A percentile compares a stretch with the other conserved stretches of the same genome.
Conservation (phyloP, 1,140 invertebrate species). For the Diachasmimorpha longicaudata region DNA sequence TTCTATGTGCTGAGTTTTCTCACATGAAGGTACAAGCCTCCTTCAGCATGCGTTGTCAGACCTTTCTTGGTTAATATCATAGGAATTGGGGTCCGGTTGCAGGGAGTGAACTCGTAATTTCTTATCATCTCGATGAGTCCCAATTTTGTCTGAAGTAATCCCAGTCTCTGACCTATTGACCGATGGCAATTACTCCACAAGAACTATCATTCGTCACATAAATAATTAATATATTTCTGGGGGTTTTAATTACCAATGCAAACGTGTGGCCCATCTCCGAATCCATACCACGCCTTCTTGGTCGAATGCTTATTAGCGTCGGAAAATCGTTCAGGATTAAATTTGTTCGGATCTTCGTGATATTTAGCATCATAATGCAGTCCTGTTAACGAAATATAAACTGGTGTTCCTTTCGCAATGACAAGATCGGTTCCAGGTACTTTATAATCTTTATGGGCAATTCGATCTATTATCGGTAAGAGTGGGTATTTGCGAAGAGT, state of each 20-base stretch:
- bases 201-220: too few species aligned
- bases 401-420: constrained; percentile 50
- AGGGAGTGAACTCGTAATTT: constrained; percentile 51
- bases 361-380: constrained; percentile 57
- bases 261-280: constrained; percentile 65
- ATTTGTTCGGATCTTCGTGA: constrained; percentile 58
- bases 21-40: background rate
- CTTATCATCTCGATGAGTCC: constrained; percentile 59
- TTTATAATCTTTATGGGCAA: constrained; percentile 50
- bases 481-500: constrained; percentile 65
- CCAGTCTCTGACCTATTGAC: constrained; percentile 65
- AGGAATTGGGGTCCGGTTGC: constrained; percentile 44
- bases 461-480: constrained; percentile 64
- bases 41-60: constrained; percentile 58
- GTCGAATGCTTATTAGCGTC: constrained; percentile 57
- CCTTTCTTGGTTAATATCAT: constrained; percentile 40
- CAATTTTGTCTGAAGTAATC: constrained; percentile 68
- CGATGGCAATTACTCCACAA: background rate
- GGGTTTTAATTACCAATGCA: constrained; percentile 68
- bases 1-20: too few species aligned
- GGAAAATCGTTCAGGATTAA: constrained; percentile 74
- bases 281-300: constrained; percentile 64
- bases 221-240: too few species aligned
- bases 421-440: constrained; percentile 53
- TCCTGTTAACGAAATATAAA: constrained; percentile 39